Evolutionary conservation across 2,113 vertebrate genomes (phyloP), one percentile per base, ranked within the genome.

Genomic region (Benitochromis conjunctus): DNA sequence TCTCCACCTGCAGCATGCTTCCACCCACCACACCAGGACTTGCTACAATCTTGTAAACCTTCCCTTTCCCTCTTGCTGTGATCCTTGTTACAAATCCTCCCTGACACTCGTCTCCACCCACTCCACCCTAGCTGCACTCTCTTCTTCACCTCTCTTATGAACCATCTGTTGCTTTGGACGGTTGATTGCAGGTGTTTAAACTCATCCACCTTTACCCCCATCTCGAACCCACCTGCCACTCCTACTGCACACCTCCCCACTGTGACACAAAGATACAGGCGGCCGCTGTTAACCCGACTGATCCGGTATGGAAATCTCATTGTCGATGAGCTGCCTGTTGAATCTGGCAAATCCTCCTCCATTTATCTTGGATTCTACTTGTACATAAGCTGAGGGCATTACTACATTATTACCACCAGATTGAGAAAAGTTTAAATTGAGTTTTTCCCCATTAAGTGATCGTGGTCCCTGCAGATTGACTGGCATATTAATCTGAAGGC

Each of bases 291-390:
- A 29, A 4, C 29, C 29, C 29, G 29, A 29, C 29, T 29, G 29
- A 29, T 29, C 29, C 31, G 31, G 0, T 3, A 36, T 62, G 0
- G 16, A 62, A 62, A 62, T 4, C 31, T 4, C 58, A 36, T 64
- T 19, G 31, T 64, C 16, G 60, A 36, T 5, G 18, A 64, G n/a
- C 60, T n/a, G 9, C 31, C 18, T 36, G 31, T 0, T 36, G 18
- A 0, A 7, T n/a, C 29, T 62, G 0, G 0, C 29, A 36, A 36
- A 36, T 31, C 11, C 58, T 36, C 58, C 58, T 5, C 3, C 31
- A 36, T 36, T n/a, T 62, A 0, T 62, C 60, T 36, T 31, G 60
- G 60, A 36, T 36, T 64, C 9, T 36, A 18, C 60, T 5, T 7
- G 31, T 31, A 62, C 9, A n/a, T 1, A 0, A 36, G 31, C 31